Base-by-base conservation (phyloP, 2,113 vertebrate genomes). In the Calypte anna region DNA sequence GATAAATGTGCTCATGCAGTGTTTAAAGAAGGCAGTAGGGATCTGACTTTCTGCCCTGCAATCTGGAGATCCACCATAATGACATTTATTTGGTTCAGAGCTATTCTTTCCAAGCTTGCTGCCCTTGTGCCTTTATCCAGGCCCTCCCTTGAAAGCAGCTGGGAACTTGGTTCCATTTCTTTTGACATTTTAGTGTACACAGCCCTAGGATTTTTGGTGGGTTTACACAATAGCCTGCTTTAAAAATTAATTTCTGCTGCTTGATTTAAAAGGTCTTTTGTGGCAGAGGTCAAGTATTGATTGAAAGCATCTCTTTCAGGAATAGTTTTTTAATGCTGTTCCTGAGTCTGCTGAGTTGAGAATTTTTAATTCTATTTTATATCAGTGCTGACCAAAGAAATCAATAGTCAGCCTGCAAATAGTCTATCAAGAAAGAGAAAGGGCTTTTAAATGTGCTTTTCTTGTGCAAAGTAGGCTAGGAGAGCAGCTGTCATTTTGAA, bases 371-470 rank as follows among this genome's bases (percentile, higher is more conserved):
- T 95, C 43, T 36, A 38, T 81, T 94, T 91, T 80, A 14, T 75
- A 38, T 86, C 84, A 46, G 33, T 69, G 69, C 88, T 96, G 91
- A 93, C 82, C 89, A 62, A 83, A 88, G 86, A 77, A 97, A 96
- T 94, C 91, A 50, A 93, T 96, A 91, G 57, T 21, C 21, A 62
- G 22, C 72, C 64, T 94, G 79, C 61, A 91, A 91, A 91, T 94
- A 87, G 88, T 86, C 88, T 88, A 81, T 92, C 53, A 36, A 36
- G 90, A 80, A 57, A 88, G 66, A 75, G 43, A 85, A 82, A 53
- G 82, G 57, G 38, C 48, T 82, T 67, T 90, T 61, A 63, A 83
- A 44, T 72, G 14, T 81, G 12, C 78, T 55, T 88, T 92, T 78
- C 21, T 88, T 78, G 43, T 78, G 44, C 68, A 48, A 93, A 59